A percentile compares a stretch with the other conserved stretches of the same genome.
These are phyloP conservation scores for Melanchra persicariae DNA, from an alignment of 2,888 invertebrate genomes.

Conservation along the genomic window DNA sequence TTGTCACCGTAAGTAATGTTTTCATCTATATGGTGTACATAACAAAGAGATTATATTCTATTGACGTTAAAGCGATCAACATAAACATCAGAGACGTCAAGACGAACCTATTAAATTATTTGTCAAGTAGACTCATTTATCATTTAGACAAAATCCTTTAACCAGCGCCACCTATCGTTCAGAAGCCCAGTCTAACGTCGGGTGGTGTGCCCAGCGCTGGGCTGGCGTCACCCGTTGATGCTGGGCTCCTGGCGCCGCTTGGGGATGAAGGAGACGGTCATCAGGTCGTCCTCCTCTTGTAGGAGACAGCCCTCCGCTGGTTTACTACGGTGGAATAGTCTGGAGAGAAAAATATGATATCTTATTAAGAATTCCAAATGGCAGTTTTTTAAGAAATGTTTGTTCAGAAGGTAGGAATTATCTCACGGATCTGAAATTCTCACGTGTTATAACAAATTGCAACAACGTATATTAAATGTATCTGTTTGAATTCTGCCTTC, in stretches of 20 bases:
- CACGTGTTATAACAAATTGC: too few species aligned
- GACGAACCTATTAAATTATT: background rate
- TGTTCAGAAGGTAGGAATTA: too few species aligned
- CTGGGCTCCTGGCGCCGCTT: background rate
- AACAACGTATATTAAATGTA: too few species aligned
- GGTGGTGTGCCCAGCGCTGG: background rate
- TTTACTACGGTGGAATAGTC: background rate
- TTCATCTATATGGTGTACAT: too few species aligned
- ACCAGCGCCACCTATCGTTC: background rate
- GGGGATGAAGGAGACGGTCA: background rate
- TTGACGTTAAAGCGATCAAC: too few species aligned
- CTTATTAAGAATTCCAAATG: too few species aligned
- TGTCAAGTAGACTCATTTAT: background rate
- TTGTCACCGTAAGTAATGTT: too few species aligned
- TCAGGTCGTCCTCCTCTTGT: background rate
- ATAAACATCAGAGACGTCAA: background rate
- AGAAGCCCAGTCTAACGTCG: background rate
- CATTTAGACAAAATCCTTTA: background rate
- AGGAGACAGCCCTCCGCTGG: background rate
- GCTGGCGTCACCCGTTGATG: background rate
- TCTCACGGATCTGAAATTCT: too few species aligned
- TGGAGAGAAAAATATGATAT: background rate
- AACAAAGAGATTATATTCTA: too few species aligned
- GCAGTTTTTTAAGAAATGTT: too few species aligned
- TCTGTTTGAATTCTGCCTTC: too few species aligned